Evolutionary conservation across 1,140 invertebrate species (phyloP).

Genomic region (Amyelois transitella): DNA sequence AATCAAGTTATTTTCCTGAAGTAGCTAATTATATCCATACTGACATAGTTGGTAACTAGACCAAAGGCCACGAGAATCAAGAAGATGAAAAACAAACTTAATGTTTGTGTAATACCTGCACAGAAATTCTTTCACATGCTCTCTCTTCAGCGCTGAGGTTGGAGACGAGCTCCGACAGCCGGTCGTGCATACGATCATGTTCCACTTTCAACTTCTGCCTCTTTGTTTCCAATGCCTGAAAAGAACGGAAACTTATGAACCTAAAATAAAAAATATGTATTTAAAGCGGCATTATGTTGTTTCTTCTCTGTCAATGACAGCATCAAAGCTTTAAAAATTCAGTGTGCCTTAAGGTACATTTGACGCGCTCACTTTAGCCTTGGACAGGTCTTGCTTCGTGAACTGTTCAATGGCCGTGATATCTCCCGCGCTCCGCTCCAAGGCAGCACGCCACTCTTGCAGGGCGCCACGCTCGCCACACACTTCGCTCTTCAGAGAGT

Average conservation of each 20-base stretch:
- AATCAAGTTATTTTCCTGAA: too few relatives aligned
- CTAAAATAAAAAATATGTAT: neutral
- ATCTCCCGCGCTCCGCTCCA: slow-evolving; percentile 76
- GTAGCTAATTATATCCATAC: too few relatives aligned
- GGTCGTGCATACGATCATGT: slow-evolving; percentile 63
- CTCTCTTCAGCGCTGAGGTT: slow-evolving; percentile 73
- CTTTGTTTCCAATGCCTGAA: slow-evolving; percentile 70
- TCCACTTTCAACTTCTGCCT: slow-evolving; percentile 72
- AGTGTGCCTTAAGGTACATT: too few relatives aligned
- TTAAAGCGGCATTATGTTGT: slow-evolving; percentile 4
- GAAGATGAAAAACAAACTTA: neutral
- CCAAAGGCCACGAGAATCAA: too few relatives aligned
- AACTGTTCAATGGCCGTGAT: slow-evolving; percentile 78
- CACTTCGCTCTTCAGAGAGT: slow-evolving; percentile 74
- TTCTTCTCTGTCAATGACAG: too few relatives aligned
- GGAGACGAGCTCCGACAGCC: slow-evolving; percentile 65
- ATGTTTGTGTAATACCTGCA: too few relatives aligned
- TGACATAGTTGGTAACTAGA: too few relatives aligned
- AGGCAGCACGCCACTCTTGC: slow-evolving; percentile 77
- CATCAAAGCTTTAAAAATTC: too few relatives aligned
- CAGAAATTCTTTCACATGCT: slow-evolving; percentile 69
- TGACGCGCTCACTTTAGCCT: slow-evolving; percentile 75
- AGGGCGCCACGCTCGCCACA: slow-evolving; percentile 78
- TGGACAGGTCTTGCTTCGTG: slow-evolving; percentile 77
- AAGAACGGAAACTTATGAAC: slow-evolving; percentile 6